A percentile compares a stretch with the other conserved stretches of the same genome.
Conservation (phyloP, 2,888 invertebrate species). For the Polymixis flavicincta region DNA sequence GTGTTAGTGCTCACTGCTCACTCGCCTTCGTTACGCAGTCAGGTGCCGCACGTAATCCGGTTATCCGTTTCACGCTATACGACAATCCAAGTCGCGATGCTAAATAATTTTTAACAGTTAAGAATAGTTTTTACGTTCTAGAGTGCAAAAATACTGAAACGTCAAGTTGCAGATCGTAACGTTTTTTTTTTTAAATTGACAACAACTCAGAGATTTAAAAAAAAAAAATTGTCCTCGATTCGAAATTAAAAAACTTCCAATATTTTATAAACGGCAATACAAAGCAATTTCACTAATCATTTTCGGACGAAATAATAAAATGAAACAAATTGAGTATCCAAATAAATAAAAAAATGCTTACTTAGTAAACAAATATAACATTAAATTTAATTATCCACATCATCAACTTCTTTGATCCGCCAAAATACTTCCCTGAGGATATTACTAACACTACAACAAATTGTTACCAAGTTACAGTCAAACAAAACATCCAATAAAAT, state of each 20-base stretch:
- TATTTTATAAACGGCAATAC: neutral
- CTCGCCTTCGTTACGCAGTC: slow-evolving; percentile 71
- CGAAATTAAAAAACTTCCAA: neutral
- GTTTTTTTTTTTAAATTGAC: neutral
- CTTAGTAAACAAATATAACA: neutral
- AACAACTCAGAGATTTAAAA: neutral
- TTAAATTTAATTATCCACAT: neutral
- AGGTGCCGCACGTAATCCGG: slow-evolving; percentile 73
- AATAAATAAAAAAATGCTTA: neutral
- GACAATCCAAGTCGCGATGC: slow-evolving; percentile 17
- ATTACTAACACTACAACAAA: slow-evolving; percentile 28
- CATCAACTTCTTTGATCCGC: neutral
- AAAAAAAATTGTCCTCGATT: too few species aligned
- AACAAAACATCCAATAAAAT: slow-evolving; percentile 28
- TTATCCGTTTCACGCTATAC: slow-evolving; percentile 62
- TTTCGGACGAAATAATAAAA: neutral
- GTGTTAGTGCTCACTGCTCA: slow-evolving; percentile 65
- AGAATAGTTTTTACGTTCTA: neutral
- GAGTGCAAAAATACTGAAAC: neutral
- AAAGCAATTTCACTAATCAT: neutral
- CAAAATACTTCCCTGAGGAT: neutral
- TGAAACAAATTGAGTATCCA: neutral
- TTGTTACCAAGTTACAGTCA: slow-evolving; percentile 18
- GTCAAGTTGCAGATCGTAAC: too few species aligned
- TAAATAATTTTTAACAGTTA: slow-evolving; percentile 15